phyloP scores from a whole-genome alignment of 2,888 invertebrate species.

The Odontocolon sp. region DNA sequence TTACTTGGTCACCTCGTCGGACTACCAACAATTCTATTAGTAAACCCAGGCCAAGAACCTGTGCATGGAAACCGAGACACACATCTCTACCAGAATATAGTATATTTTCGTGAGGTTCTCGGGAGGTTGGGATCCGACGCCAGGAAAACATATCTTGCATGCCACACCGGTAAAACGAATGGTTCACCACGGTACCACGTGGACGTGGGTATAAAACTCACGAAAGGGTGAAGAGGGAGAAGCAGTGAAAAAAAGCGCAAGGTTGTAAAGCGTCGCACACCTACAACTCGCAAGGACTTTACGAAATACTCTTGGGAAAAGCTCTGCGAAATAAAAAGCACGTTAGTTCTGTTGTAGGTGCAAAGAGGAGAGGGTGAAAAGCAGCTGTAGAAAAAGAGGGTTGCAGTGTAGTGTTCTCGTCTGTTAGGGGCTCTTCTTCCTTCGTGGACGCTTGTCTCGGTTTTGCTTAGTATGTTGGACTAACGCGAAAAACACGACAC shows the following conservation, averaged over 20 bases:
- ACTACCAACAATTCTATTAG: constrained; percentile 24
- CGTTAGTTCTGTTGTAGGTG: background rate
- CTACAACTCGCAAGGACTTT: constrained; percentile 4
- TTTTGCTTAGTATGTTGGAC: no score
- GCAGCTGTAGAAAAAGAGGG: background rate
- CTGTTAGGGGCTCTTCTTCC: no score
- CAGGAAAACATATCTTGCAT: constrained; percentile 31
- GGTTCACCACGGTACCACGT: constrained; percentile 10
- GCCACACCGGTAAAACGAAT: constrained; percentile 32
- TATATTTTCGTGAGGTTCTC: constrained; percentile 11
- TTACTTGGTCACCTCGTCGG: constrained; percentile 14
- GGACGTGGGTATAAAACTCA: constrained; percentile 15
- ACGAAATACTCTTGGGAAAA: constrained; percentile 2
- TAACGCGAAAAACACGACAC: no score
- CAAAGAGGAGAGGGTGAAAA: background rate
- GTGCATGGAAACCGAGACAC: background rate
- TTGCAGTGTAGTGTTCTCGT: background rate
- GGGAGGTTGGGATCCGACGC: background rate
- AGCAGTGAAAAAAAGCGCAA: constrained; percentile 5
- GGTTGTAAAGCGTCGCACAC: background rate
- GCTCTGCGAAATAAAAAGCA: background rate
- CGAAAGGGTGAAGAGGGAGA: background rate
- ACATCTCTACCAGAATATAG: background rate
- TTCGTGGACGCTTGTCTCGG: no score
- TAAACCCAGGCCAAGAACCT: background rate